Evolutionary conservation across 2,113 vertebrate genomes (phyloP).

Genomic region (Ibidorhyncha struthersii): DNA sequence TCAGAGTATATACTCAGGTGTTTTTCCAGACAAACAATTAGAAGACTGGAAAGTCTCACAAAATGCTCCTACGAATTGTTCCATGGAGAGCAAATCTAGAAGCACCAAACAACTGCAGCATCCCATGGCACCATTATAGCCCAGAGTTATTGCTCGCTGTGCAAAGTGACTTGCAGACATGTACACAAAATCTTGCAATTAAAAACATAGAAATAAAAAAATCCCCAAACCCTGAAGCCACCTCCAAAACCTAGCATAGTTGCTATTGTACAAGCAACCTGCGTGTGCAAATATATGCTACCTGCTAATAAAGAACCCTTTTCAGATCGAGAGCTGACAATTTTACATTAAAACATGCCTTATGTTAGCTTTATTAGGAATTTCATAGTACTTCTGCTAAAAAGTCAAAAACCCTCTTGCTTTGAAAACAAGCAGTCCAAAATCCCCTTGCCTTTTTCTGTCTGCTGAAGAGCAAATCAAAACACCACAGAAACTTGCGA

Average conservation of each 20-base stretch:
- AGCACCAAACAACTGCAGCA: slow-evolving; percentile 73
- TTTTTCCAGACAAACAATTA: slow-evolving; percentile 84
- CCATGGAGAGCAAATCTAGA: slow-evolving; percentile 74
- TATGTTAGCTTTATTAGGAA: not conserved
- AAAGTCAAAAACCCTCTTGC: not conserved
- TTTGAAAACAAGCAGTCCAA: slow-evolving; percentile 40
- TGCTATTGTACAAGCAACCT: not conserved
- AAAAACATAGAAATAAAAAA: not conserved
- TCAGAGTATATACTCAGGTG: slow-evolving; percentile 68
- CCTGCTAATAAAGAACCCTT: not conserved
- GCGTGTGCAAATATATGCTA: not conserved
- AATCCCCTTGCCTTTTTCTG: slow-evolving; percentile 20
- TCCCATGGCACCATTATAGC: slow-evolving; percentile 70
- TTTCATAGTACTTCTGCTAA: not conserved
- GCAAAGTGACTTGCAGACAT: slow-evolving; percentile 35
- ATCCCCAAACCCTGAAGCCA: not conserved
- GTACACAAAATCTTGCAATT: slow-evolving; percentile 55
- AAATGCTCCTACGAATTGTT: slow-evolving; percentile 75
- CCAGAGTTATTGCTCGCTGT: slow-evolving; percentile 69
- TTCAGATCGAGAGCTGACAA: not conserved
- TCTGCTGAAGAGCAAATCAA: slow-evolving; percentile 58
- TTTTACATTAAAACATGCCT: not conserved
- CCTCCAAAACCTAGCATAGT: not conserved
- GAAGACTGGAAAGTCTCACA: slow-evolving; percentile 76
- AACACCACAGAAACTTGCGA: slow-evolving; percentile 25